Evolutionary conservation across 2,797 vertebrate species (phyloP), one percentile per base, ranked within the genome.

Genomic region (Salmo trutta): DNA sequence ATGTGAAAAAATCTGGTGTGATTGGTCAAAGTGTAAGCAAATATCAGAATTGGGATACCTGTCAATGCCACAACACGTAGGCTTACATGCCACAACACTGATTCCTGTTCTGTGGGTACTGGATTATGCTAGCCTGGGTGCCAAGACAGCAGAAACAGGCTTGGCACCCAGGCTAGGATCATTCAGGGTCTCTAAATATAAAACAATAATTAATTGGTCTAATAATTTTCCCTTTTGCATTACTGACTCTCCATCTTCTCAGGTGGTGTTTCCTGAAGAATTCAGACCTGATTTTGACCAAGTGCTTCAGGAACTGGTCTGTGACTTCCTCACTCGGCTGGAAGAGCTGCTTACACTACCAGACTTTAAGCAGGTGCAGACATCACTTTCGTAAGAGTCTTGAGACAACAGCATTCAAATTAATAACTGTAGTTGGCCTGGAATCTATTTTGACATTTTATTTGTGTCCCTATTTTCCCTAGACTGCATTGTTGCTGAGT

Each of bases 401-500:
- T 62, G 54, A 27, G 0, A 71, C 33, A 54, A 36, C 6, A 47
- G 16, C 67, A 33, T 6, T 31, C 29, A 47, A 24, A 19, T 8
- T 0, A 17, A 73, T 27, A n/a, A 62, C 31, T 21, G 12, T 4
- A 33, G 1, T n/a, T 52, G n/a, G 1, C 4, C 24, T 15, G 27
- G 3, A 7, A 29, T 5, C 14, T 16, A 5, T 67, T 67, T 31
- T 27, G 24, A 7, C 0, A 3, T 67, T 31, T 31, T 31, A n/a
- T 4, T 5, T 3, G 8, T 6, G 66, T 0, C 47, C 1, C 0
- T 15, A 2, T 67, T 66, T 1, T 33, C 15, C 53, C 12, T 0
- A 93, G 93, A 93, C 93, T 8, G 93, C 93, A 0, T 92, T 90
- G 14, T 93, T 91, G 93, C 88, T 93, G 79, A 91, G 92, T 71